Percentiles rank a stretch among this genome's conserved stretches.
These are phyloP conservation scores for Gymnothorax reevesii DNA, from an alignment of 2,797 vertebrate genomes.

Conservation along the genomic window DNA sequence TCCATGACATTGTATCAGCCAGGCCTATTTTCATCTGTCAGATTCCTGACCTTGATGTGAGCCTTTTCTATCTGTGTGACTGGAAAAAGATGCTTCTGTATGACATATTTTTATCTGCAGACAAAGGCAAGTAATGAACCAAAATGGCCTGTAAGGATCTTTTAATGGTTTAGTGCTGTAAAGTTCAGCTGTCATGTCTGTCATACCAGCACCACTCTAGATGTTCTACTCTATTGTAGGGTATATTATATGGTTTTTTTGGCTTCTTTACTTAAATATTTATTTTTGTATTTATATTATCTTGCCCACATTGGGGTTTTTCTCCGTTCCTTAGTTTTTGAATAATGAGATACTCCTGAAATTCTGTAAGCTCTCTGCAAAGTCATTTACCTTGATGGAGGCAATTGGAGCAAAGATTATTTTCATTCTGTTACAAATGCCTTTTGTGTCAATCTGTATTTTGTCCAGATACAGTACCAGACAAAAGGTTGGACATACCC, in stretches of 20 bases:
- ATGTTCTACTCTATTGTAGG: neutral
- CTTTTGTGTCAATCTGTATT: no score
- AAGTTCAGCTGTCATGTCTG: neutral
- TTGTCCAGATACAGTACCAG: no score
- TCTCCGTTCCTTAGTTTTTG: neutral
- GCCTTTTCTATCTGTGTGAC: neutral
- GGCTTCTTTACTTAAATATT: neutral
- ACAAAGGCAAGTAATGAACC: neutral
- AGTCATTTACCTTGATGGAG: neutral
- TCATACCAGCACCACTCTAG: neutral
- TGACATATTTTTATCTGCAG: neutral
- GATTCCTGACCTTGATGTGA: neutral
- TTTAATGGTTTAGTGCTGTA: neutral
- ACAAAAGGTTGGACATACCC: no score
- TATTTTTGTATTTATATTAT: neutral
- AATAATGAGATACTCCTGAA: neutral
- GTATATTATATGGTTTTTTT: neutral
- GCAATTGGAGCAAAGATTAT: neutral
- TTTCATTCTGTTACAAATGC: neutral
- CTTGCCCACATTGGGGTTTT: neutral
- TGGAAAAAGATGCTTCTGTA: neutral
- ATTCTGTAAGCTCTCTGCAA: neutral
- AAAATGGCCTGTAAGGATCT: neutral
- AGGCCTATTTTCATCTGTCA: neutral
- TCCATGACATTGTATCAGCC: neutral